Evolutionary conservation across 2,113 vertebrate species (phyloP), one percentile per base, ranked within the genome.

Genomic region (Sardina pilchardus): DNA sequence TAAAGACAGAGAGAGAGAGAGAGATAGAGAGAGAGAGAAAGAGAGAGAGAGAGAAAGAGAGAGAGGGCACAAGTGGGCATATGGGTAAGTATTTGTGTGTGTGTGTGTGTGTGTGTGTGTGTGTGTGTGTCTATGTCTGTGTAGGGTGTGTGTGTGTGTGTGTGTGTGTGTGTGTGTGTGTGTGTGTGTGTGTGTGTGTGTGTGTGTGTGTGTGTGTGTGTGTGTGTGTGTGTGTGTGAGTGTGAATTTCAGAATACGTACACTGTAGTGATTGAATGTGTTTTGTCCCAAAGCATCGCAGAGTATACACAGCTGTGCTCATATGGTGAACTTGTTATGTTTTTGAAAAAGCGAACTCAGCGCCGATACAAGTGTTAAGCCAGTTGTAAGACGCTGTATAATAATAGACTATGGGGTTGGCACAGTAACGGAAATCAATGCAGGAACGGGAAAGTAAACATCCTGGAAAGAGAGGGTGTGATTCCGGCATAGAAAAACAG

Each of bases 41-140:
- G 44, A 45, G 44, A 45, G 44, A 45, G 45, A 47, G 10, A 47
- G 9, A 47, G 45, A 47, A 2, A 1, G 45, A 47, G 45, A 47
- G 9, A 47, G 45, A 47, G 45, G 45, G 44, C n/a, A n/a, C n/a
- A n/a, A n/a, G n/a, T n/a, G 44, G 6, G 44, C 10, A 7, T 45
- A 7, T 45, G 44, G 6, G 44, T 45, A 9, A 7, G 44, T 45
- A 9, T 45, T 5, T 45, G 44, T 45, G 44, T 45, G 44, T 45
- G 44, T 2, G 44, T 45, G 44, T 45, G 1, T 45, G 3, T 45
- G 44, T 45, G 44, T 45, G 44, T 45, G 44, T 45, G 50, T 84
- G 83, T 71, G 83, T 71, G 56, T 85, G 84, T 53, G 75, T 39
- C 19, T 84, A 56, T 78, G 39, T 84, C 56, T 84, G 63, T 84